A percentile compares a stretch with the other conserved stretches of the same genome.
Evolutionary conservation across 2,888 invertebrate genomes (phyloP).

Genomic region (Tetragonula carbonaria): DNA sequence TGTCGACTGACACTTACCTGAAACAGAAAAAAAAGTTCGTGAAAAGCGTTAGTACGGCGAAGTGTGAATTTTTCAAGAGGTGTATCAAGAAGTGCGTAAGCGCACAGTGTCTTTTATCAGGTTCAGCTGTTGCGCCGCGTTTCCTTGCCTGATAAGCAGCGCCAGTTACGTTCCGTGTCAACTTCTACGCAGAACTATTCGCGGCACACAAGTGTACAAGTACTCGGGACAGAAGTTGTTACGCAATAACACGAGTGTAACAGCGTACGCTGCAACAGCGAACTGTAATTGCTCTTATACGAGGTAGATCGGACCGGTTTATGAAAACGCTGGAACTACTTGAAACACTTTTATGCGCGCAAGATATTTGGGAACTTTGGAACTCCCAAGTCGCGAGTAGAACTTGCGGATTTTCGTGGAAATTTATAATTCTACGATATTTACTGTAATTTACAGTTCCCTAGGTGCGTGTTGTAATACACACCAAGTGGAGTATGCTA

Average conservation of each 20-base stretch:
- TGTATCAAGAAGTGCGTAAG: constrained; percentile 2
- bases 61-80: background rate
- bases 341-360: too few species aligned
- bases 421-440: too few species aligned
- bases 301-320: too few species aligned
- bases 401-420: too few species aligned
- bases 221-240: background rate
- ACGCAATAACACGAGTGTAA: background rate
- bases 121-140: constrained; percentile 17
- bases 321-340: too few species aligned
- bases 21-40: constrained; percentile 41
- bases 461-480: too few species aligned
- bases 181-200: background rate
- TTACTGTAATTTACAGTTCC: too few species aligned
- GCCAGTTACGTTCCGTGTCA: background rate
- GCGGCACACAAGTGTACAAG: too few species aligned
- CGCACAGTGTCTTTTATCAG: constrained; percentile 37
- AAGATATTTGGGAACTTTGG: too few species aligned
- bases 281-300: too few species aligned
- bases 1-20: constrained; percentile 51
- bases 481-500: too few species aligned
- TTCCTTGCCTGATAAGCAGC: constrained; percentile 31
- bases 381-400: too few species aligned
- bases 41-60: background rate
- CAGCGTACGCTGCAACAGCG: background rate